phyloP scores from a whole-genome alignment of 2,888 invertebrate genomes.

The Malthinus flaveolus region DNA sequence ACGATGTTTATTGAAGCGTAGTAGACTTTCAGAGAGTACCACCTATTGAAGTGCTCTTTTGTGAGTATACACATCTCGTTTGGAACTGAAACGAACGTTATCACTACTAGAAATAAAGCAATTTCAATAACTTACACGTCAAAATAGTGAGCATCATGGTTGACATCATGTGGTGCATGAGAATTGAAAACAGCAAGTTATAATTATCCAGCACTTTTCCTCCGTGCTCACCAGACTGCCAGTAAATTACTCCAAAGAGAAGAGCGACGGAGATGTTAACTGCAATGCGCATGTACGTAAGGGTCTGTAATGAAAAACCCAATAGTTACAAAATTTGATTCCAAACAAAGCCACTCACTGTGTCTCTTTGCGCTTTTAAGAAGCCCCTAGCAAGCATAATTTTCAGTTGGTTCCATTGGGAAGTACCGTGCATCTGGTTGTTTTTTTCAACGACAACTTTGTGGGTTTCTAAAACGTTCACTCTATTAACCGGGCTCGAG shows the following conservation, averaged over 20 bases:
- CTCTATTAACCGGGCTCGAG: neutral
- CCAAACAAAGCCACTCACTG: slow-evolving; percentile 54
- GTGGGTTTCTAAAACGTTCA: slow-evolving; percentile 57
- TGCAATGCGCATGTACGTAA: slow-evolving; percentile 74
- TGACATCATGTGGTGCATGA: slow-evolving; percentile 92
- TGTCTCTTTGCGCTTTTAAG: slow-evolving; percentile 74
- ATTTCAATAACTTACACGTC: slow-evolving; percentile 74
- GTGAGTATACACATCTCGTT: slow-evolving; percentile 78
- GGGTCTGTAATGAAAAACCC: slow-evolving; percentile 58
- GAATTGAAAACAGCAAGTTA: slow-evolving; percentile 85
- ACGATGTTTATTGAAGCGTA: slow-evolving; percentile 75
- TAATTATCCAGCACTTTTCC: slow-evolving; percentile 80
- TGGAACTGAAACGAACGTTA: slow-evolving; percentile 64
- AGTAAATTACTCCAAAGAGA: slow-evolving; percentile 77
- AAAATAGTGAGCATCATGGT: slow-evolving; percentile 89
- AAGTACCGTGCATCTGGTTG: slow-evolving; percentile 67
- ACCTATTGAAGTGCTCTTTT: slow-evolving; percentile 87
- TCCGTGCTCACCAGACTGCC: slow-evolving; percentile 74
- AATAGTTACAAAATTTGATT: slow-evolving; percentile 1
- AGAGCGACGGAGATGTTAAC: slow-evolving; percentile 77
- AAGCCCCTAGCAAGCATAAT: slow-evolving; percentile 73
- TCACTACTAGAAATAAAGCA: neutral
- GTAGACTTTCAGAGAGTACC: slow-evolving; percentile 85
- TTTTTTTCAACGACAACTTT: slow-evolving; percentile 54
- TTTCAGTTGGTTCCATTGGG: slow-evolving; percentile 69